A percentile compares a stretch with the other conserved stretches of the same genome.
Conservation (phyloP, 1,140 invertebrate genomes). For the Pachyrhynchus sulphureomaculatus region DNA sequence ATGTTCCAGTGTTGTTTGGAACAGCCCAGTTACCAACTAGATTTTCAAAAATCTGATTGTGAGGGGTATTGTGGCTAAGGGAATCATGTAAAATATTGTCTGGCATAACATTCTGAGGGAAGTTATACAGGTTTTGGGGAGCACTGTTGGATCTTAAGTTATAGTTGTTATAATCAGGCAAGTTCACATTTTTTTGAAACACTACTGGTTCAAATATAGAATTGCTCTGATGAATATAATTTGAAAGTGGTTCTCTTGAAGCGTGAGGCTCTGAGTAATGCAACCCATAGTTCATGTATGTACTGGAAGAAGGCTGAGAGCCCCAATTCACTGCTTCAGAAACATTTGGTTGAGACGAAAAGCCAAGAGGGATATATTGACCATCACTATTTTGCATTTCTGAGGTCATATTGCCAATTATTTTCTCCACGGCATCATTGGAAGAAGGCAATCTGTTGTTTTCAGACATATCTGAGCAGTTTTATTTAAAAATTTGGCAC, state of each 20-base stretch:
- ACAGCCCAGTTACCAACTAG: slow-evolving; percentile 79
- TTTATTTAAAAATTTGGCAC: slow-evolving; percentile 38
- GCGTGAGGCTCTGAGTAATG: slow-evolving; percentile 34
- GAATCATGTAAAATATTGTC: slow-evolving; percentile 16
- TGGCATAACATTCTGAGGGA: slow-evolving; percentile 7
- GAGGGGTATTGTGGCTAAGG: slow-evolving; percentile 9
- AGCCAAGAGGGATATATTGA: slow-evolving; percentile 60
- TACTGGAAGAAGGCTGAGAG: slow-evolving; percentile 40
- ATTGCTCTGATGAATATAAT: slow-evolving; percentile 38
- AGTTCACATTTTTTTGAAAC: slow-evolving; percentile 27
- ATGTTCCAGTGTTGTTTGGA: slow-evolving; percentile 77
- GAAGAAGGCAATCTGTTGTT: slow-evolving; percentile 36
- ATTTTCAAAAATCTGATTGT: slow-evolving; percentile 64
- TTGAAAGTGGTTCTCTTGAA: slow-evolving; percentile 34
- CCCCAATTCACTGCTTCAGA: slow-evolving; percentile 40
- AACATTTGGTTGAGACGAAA: slow-evolving; percentile 51
- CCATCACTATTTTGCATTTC: slow-evolving; percentile 60
- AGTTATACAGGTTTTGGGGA: slow-evolving; percentile 20
- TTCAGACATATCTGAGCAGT: slow-evolving; percentile 43
- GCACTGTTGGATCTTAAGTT: slow-evolving; percentile 23
- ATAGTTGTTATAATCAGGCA: slow-evolving; percentile 21
- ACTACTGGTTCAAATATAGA: slow-evolving; percentile 29
- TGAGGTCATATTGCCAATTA: slow-evolving; percentile 63
- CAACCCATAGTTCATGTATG: slow-evolving; percentile 41
- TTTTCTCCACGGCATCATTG: slow-evolving; percentile 59